These are phyloP conservation scores for Linnaemya vulpina DNA, from an alignment of 2,888 invertebrate species.

Conservation along the genomic window DNA sequence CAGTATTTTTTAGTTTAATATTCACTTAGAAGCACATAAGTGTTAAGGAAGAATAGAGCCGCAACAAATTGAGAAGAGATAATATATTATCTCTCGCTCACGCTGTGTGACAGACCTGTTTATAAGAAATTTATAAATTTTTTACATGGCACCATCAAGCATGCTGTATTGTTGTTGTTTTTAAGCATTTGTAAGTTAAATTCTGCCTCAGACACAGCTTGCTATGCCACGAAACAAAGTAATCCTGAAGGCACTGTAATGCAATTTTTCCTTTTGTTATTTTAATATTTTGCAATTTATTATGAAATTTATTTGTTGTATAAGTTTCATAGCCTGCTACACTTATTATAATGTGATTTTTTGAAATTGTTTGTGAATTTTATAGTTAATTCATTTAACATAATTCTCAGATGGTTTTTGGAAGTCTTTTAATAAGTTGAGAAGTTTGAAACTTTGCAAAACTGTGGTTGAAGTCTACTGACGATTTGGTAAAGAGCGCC, in stretches of 20 bases:
- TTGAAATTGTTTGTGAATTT: no score
- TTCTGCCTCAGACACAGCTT: not conserved
- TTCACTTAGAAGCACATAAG: no score
- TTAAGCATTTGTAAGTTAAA: not conserved
- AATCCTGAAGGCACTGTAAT: conserved; percentile 19
- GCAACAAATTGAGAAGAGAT: not conserved
- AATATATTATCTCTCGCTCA: not conserved
- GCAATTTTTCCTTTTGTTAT: conserved; percentile 35
- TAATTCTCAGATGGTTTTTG: no score
- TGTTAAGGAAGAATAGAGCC: not conserved
- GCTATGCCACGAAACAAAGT: not conserved
- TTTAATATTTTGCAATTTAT: conserved; percentile 32
- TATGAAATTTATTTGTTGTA: no score
- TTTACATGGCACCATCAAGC: conserved; percentile 5
- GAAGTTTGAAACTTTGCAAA: no score
- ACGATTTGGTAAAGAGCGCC: no score
- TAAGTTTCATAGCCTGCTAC: no score
- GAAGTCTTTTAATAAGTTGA: no score
- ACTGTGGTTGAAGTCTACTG: no score
- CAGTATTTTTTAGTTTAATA: no score
- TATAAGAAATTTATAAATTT: not conserved
- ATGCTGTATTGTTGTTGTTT: not conserved
- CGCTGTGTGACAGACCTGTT: not conserved
- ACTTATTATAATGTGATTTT: no score
- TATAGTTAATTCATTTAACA: no score